Evolutionary conservation across 2,113 vertebrate genomes (phyloP).

Genomic region (Xiphophorus hellerii): DNA sequence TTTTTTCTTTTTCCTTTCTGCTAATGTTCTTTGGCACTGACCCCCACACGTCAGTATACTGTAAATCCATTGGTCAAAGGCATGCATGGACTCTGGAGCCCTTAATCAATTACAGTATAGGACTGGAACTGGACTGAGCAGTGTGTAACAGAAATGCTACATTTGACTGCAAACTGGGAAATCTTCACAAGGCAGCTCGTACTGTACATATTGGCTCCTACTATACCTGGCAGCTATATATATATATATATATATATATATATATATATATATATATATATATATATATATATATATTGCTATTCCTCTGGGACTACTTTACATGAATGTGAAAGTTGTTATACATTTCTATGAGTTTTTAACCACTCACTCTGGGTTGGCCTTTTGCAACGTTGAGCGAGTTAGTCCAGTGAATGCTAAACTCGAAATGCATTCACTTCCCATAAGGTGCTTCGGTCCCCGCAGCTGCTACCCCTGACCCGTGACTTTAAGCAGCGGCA

Average conservation of each 20-base stretch:
- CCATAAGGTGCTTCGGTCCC: constrained; percentile 25
- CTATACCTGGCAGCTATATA: background rate
- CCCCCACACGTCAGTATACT: constrained; percentile 49
- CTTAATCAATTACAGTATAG: background rate
- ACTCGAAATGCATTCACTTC: background rate
- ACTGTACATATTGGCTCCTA: background rate
- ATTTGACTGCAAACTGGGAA: constrained; percentile 31
- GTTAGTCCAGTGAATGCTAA: background rate
- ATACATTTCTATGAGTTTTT: background rate
- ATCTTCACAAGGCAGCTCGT: constrained; percentile 14
- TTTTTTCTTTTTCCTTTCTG: constrained; percentile 14
- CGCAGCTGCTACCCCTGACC: constrained; percentile 19
- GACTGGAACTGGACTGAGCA: background rate
- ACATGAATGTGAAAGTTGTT: background rate
- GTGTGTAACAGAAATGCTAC: constrained; percentile 29
- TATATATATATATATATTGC: background rate
- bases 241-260: too few species aligned
- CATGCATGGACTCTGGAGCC: background rate
- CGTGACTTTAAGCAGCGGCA: constrained; percentile 46
- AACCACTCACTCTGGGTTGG: background rate
- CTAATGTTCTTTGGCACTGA: constrained; percentile 47
- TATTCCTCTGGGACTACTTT: background rate
- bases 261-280: too few species aligned
- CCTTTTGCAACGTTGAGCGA: background rate
- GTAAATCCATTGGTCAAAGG: constrained; percentile 22